Conservation (phyloP, 2,797 vertebrate genomes). For the Tapirus indicus region DNA sequence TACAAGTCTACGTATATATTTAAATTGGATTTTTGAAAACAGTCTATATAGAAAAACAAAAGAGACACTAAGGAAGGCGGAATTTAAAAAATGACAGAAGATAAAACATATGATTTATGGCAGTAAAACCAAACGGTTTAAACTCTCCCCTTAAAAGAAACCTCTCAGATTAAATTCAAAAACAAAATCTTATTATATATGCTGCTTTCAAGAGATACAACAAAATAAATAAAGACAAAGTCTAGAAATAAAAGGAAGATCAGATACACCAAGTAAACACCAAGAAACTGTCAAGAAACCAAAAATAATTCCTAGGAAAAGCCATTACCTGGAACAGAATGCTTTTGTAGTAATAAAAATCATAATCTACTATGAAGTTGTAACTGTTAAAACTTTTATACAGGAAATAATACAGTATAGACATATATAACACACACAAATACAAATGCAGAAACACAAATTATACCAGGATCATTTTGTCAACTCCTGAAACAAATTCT, state of each 20-base stretch:
- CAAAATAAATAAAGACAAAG: not conserved
- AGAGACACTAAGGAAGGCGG: not conserved
- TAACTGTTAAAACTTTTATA: not conserved
- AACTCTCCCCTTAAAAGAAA: slow-evolving; percentile 4
- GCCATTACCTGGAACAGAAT: not conserved
- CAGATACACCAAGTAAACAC: slow-evolving; percentile 34
- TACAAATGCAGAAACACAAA: not conserved
- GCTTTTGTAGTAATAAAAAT: slow-evolving; percentile 10
- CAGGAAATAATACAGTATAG: not conserved
- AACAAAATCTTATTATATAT: not conserved
- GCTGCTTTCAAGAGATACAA: not conserved
- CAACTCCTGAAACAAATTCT: slow-evolving; percentile 16
- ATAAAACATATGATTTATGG: not conserved
- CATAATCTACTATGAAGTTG: not conserved
- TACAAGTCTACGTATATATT: not conserved
- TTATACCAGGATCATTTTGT: not conserved
- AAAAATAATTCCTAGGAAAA: slow-evolving; percentile 38
- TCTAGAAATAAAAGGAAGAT: slow-evolving; percentile 50
- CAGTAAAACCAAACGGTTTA: slow-evolving; percentile 47
- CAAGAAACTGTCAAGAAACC: slow-evolving; percentile 12
- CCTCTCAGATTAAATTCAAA: not conserved
- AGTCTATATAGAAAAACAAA: slow-evolving; percentile 30
- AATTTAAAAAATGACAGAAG: not conserved
- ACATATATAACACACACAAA: not conserved
- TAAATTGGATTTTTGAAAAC: not conserved